Conservation (phyloP, 2,888 invertebrate genomes). For the Melanchra persicariae region DNA sequence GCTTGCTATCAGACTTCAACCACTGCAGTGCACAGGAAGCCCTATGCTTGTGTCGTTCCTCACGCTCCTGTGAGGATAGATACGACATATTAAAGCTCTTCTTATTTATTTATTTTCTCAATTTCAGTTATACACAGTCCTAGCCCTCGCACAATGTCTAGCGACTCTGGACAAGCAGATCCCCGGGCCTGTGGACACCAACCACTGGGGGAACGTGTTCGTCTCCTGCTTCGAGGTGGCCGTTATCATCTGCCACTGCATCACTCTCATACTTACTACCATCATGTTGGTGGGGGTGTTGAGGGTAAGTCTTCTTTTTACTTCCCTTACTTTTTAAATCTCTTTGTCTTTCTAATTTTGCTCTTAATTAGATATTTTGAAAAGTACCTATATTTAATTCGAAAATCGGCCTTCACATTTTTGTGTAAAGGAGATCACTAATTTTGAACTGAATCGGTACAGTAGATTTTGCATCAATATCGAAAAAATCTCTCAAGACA, state of each 20-base stretch:
- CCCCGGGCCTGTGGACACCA: slow-evolving; percentile 53
- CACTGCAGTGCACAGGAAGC: background rate
- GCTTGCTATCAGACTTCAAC: background rate
- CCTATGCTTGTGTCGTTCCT: background rate
- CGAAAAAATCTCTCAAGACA: too few relatives aligned
- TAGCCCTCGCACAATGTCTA: slow-evolving; percentile 80
- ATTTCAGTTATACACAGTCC: slow-evolving; percentile 81
- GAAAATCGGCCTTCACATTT: too few relatives aligned
- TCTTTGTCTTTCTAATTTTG: too few relatives aligned
- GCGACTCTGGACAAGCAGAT: slow-evolving; percentile 70
- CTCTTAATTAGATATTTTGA: too few relatives aligned
- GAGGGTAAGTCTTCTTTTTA: slow-evolving; percentile 71
- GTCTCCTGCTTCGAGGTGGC: slow-evolving; percentile 70
- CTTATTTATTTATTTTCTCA: background rate
- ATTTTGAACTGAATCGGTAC: too few relatives aligned
- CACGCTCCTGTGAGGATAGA: background rate
- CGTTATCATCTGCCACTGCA: slow-evolving; percentile 72
- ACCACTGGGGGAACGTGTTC: slow-evolving; percentile 65
- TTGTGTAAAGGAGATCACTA: too few relatives aligned
- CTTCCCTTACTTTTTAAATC: too few relatives aligned
- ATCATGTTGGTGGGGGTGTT: slow-evolving; percentile 83
- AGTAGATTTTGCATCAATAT: too few relatives aligned
- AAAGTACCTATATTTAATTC: too few relatives aligned
- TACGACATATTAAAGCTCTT: background rate
- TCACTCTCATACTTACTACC: slow-evolving; percentile 81